Evolutionary conservation across 2,113 vertebrate genomes (phyloP).

Genomic region (Hylia prasina): DNA sequence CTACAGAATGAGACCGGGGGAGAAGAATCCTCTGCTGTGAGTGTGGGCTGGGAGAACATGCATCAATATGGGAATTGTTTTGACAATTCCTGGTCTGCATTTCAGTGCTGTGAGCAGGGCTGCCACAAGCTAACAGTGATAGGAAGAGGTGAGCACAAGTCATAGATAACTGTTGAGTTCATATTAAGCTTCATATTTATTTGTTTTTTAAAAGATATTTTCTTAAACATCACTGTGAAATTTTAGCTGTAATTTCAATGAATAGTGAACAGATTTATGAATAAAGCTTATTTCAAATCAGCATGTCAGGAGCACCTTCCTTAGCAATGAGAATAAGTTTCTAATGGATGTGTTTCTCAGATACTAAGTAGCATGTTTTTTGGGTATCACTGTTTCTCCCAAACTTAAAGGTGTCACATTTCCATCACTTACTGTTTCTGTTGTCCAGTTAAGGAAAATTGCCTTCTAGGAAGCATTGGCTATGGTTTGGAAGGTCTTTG

Average conservation of each 20-base stretch:
- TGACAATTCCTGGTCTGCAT: neutral
- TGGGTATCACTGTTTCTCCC: neutral
- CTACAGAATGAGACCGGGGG: neutral
- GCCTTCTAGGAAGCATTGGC: neutral
- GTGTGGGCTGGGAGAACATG: neutral
- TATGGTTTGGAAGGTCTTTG: neutral
- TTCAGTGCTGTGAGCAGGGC: neutral
- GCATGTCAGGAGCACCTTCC: neutral
- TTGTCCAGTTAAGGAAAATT: neutral
- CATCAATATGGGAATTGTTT: neutral
- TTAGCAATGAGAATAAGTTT: neutral
- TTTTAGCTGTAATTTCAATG: neutral
- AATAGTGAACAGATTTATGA: neutral
- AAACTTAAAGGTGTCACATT: neutral
- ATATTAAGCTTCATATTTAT: neutral
- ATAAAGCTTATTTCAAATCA: neutral
- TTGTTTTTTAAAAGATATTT: neutral
- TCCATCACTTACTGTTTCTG: neutral
- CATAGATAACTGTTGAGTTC: neutral
- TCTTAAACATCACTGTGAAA: constrained; percentile 8
- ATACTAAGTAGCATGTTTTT: neutral
- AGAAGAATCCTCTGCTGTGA: neutral
- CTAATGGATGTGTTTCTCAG: neutral
- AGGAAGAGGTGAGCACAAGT: neutral
- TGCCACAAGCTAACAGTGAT: neutral